Base-by-base conservation (phyloP, 2,113 vertebrate genomes). In the Plecturocebus donacophilus region DNA sequence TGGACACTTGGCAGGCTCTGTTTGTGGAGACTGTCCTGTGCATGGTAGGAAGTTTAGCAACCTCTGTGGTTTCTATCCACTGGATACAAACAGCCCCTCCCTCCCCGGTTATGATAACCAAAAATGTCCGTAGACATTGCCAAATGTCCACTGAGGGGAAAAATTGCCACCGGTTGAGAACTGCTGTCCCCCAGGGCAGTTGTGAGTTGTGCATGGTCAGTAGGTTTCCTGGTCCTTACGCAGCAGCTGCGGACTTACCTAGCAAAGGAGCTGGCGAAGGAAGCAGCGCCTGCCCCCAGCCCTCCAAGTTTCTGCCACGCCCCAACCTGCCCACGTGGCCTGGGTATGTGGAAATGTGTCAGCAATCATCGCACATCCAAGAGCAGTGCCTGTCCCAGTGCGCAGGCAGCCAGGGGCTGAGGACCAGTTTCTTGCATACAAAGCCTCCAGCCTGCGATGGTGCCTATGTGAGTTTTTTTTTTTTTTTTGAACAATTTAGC, bases 241-340 rank as follows among this genome's bases (percentile, higher is more conserved):
- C 49, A 47, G 40, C 14, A 92, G 58, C 32, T 52, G 19, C 61
- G 40, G 88, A 52, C 13, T 6, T 38, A 54, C 79, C 40, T 25
- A 52, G 87, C 13, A 58, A 45, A 61, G 27, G 32, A 54, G 25
- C 25, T 25, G 40, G 8, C 21, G 45, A 61, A 38, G 68, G 20
- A 90, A 70, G 30, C 32, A 30, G 73, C 23, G 1, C 35, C 61
- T 0, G 0, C 2, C 75, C 11, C n/a, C 0, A 38, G 3, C 17
- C 12, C 45, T 38, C 0, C n/a, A 27, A 23, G 61, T 61, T 47
- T 16, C 40, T 0, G 0, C 27, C 2, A 2, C 35, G 19, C 32
- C 45, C 20, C 71, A 68, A 1, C 27, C 68, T 85, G 88, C 45
- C 14, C 32, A 0, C 20, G 56, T 25, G 16, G 17, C 45, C 84